A percentile compares a stretch with the other conserved stretches of the same genome.
These are phyloP conservation scores for Drosophila putrida DNA, from an alignment of 2,888 invertebrate genomes.

Conservation along the genomic window DNA sequence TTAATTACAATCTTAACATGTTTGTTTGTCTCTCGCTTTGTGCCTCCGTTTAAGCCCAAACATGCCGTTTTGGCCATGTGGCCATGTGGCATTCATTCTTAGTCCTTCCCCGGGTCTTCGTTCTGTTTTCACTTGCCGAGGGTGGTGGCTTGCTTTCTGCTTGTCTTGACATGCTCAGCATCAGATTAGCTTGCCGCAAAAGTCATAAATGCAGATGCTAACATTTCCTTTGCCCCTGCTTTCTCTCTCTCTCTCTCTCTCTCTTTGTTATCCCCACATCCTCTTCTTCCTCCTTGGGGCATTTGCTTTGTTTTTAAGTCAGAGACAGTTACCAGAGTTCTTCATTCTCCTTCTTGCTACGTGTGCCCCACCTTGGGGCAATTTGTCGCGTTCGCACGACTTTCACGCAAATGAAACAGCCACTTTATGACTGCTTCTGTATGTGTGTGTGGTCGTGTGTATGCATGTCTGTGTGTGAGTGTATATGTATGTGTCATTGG, in stretches of 20 bases:
- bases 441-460: constrained; percentile 1
- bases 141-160: constrained; percentile 25
- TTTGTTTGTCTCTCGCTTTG: constrained; percentile 50
- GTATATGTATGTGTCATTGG: constrained; percentile 20
- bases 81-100: constrained; percentile 27
- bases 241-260: constrained; percentile 7
- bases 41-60: constrained; percentile 23
- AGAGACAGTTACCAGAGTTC: constrained; percentile 22
- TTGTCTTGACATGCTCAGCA: constrained; percentile 67
- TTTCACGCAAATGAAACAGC: constrained; percentile 76
- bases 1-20: constrained; percentile 76
- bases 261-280: background rate
- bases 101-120: constrained; percentile 21
- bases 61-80: constrained; percentile 34
- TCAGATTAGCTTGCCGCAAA: constrained; percentile 79
- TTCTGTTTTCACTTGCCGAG: constrained; percentile 13
- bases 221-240: constrained; percentile 66
- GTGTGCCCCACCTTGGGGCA: constrained; percentile 54
- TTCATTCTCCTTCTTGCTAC: constrained; percentile 3
- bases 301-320: constrained; percentile 69
- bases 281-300: constrained; percentile 48
- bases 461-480: background rate
- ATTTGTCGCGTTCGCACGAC: constrained; percentile 77
- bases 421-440: constrained; percentile 61
- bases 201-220: constrained; percentile 81